These are phyloP conservation scores for Rhagoletis pomonella DNA, from an alignment of 1,140 invertebrate species.

Conservation along the genomic window DNA sequence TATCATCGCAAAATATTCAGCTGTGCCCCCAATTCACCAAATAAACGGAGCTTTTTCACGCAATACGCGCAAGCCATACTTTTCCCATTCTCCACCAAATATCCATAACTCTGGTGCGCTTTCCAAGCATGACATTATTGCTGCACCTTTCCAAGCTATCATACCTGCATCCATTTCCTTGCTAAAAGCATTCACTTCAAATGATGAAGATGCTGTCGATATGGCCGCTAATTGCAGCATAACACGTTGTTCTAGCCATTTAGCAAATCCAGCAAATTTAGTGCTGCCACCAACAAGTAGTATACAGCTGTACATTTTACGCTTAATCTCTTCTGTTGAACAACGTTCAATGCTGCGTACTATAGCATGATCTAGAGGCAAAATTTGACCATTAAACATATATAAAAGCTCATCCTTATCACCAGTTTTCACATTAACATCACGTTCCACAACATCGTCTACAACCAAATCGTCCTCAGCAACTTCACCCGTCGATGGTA, in stretches of 20 bases:
- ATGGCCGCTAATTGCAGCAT: constrained; percentile 74
- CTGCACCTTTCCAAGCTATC: constrained; percentile 95
- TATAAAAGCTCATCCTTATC: constrained; percentile 80
- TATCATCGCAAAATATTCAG: too few species aligned
- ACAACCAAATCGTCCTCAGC: constrained; percentile 88
- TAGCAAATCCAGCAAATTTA: constrained; percentile 89
- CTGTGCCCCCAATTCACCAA: constrained; percentile 76
- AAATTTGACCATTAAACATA: constrained; percentile 84
- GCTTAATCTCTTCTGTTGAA: constrained; percentile 89
- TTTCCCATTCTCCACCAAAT: constrained; percentile 88
- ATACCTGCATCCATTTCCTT: constrained; percentile 94
- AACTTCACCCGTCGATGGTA: constrained; percentile 65
- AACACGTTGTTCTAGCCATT: constrained; percentile 92
- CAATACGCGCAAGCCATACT: constrained; percentile 88
- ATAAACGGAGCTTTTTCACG: constrained; percentile 91
- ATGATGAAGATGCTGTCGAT: constrained; percentile 33
- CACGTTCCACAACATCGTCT: constrained; percentile 76
- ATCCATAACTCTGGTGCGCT: constrained; percentile 97
- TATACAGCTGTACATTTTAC: constrained; percentile 96
- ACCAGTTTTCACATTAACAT: constrained; percentile 58
- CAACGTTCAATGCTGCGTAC: constrained; percentile 94
- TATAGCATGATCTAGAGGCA: constrained; percentile 92
- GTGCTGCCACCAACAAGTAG: constrained; percentile 93
- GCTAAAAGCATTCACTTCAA: constrained; percentile 72
- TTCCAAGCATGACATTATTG: constrained; percentile 93